Percentiles rank a stretch among this genome's conserved stretches.
phyloP scores from a whole-genome alignment of 2,113 vertebrate genomes.

The Cathartes aura region DNA sequence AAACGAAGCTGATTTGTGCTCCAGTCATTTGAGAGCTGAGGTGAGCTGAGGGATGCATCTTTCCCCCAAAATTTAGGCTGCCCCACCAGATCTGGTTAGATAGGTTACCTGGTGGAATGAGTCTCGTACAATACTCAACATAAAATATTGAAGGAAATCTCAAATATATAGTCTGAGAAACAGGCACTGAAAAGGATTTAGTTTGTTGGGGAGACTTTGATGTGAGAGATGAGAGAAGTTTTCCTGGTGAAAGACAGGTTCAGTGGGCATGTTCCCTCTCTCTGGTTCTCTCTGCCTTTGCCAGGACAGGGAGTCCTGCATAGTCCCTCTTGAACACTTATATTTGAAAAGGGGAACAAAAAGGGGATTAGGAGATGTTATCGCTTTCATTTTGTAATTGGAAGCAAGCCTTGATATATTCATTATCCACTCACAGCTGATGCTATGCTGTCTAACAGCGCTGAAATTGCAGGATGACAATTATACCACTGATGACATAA shows the following conservation, averaged over 20 bases:
- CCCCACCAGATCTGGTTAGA: not conserved
- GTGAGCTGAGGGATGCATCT: not conserved
- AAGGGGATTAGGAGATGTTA: not conserved
- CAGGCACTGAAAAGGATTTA: not conserved
- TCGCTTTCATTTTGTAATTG: not conserved
- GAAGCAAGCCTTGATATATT: not conserved
- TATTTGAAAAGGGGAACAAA: not conserved
- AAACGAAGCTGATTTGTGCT: not conserved
- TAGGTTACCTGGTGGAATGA: not conserved
- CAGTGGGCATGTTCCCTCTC: not conserved
- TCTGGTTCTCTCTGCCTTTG: not conserved
- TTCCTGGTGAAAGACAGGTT: not conserved
- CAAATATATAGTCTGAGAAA: not conserved
- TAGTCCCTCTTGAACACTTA: not conserved
- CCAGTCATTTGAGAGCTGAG: not conserved
- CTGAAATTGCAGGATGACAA: conserved; percentile 18
- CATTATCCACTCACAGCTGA: not conserved
- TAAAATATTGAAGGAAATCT: not conserved
- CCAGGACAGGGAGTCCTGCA: not conserved
- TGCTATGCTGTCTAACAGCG: not conserved
- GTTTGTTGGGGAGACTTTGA: not conserved
- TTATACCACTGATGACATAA: not conserved
- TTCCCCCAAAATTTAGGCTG: not conserved
- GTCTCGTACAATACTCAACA: rapidly evolving
- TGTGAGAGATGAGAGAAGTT: not conserved